Base-by-base conservation (phyloP, 2,797 vertebrate genomes). In the Chloroceryle inda region DNA sequence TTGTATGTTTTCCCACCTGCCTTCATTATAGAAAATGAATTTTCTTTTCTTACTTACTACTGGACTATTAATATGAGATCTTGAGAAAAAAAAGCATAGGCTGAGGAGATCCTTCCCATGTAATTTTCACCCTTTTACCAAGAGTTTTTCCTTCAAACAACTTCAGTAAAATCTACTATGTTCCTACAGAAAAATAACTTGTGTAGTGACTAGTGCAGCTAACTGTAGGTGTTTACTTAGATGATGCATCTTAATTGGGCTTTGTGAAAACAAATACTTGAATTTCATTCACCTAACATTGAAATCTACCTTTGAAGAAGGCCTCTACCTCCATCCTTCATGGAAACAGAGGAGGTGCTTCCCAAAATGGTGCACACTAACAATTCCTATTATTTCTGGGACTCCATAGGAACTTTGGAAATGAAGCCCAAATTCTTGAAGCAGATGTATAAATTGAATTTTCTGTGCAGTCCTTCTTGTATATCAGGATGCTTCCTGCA, bases 241-340 rank as follows among this genome's bases (percentile, higher is more conserved):
- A 31, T 66, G n/a, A 14, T 58, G 5, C 18, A 49, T 42, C 38
- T 45, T 71, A 83, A 76, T 3, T 33, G 24, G 31, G 12, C 24
- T 85, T 85, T 2, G 0, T 5, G 21, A 63, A 88, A 86, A 63
- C 2, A 42, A 29, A 21, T 9, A 15, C 26, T 73, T 85, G 50
- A 14, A 56, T 90, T 80, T 80, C 11, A 35, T 61, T 80, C 40
- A 75, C 9, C 6, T 49, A 37, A 45, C 6, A 35, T 6, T 77
- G 18, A 13, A 64, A 20, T 38, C 12, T 7, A 27, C 11, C 14
- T 93, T 24, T 4, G 13, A 86, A 78, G 5, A 33, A 7, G 9
- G 10, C 6, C 11, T 81, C 42, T 71, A 1, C 5, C 5, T 84
- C 22, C 14, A 6, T 88, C 19, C 1, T 0, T 19, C 4, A 1